Base-by-base conservation (phyloP, 2,113 vertebrate genomes). In the Nothoprocta perdicaria region DNA sequence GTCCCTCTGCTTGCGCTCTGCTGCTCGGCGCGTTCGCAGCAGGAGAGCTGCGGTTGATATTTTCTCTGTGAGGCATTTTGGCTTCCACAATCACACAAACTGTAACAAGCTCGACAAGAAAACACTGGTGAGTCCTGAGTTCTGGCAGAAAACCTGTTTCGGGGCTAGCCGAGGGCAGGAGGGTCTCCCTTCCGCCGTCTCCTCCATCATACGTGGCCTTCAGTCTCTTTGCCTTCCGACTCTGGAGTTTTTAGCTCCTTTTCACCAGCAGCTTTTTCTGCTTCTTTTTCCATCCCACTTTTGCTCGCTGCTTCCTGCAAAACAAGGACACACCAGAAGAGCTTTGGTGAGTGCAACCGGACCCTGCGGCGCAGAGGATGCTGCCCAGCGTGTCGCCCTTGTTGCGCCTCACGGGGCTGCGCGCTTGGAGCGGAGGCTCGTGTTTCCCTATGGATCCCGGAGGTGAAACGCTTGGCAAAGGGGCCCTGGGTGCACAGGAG, bases 61-160 rank as follows among this genome's bases (percentile, higher is more conserved):
- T 85, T 61, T 90, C 75, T 61, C 15, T 18, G 62, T 50, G 77
- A 97, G 93, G 92, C 21, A 89, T 80, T 97, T 94, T 96, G 85
- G 95, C 95, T 98, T 97, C 96, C 97, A 97, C 96, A 55, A 97
- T 97, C 96, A 97, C 97, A 96, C 83, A 91, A 94, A 98, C 96
- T 94, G 92, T 93, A 97, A 97, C 97, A 97, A 96, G 95, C 96
- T 97, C 96, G 77, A 97, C 96, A 96, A 96, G 88, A 93, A 92
- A 96, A 97, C 96, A 96, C 96, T 94, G 96, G 92, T 87, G 14
- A 96, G 96, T 97, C 97, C 97, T 90, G 43, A 97, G 97, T 93
- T 91, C 96, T 95, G 93, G 94, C 94, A 96, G 88, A 90, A 95
- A 95, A 97, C 96, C 96, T 94, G 65, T 8, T 21, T 80, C 78